Conservation (phyloP, 2,797 vertebrate species). For the Sebastiscus tertius region DNA sequence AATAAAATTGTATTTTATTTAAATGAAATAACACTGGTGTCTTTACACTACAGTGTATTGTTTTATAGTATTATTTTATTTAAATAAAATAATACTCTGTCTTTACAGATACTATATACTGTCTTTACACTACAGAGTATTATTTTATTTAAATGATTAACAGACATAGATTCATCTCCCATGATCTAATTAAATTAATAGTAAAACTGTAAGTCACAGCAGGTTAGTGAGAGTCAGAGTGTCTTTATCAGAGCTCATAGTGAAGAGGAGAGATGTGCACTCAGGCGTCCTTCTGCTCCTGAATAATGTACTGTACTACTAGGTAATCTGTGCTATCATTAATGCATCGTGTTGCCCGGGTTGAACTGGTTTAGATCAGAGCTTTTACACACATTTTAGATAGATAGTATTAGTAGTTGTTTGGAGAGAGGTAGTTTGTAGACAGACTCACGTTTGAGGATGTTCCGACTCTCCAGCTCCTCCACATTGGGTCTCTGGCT, state of each 20-base stretch:
- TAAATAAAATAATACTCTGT: no score
- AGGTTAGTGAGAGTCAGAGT: background rate
- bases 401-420: background rate
- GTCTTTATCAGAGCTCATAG: background rate
- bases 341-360: background rate
- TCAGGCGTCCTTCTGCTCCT: constrained; percentile 8
- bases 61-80: no score
- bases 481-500: constrained; percentile 98
- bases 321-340: constrained; percentile 3
- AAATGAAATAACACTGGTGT: no score
- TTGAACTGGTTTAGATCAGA: background rate
- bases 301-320: constrained; percentile 48
- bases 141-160: background rate
- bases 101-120: no score
- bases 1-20: no score
- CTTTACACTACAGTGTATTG: no score
- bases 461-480: constrained; percentile 97
- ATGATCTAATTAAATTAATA: background rate
- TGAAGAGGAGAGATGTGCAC: constrained; percentile 13
- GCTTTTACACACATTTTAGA: background rate
- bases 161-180: background rate
- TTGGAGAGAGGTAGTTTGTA: background rate
- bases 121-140: background rate
- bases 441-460: constrained; percentile 94
- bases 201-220: background rate